Conservation (phyloP, 2,888 invertebrate genomes). For the Andrena minutula region DNA sequence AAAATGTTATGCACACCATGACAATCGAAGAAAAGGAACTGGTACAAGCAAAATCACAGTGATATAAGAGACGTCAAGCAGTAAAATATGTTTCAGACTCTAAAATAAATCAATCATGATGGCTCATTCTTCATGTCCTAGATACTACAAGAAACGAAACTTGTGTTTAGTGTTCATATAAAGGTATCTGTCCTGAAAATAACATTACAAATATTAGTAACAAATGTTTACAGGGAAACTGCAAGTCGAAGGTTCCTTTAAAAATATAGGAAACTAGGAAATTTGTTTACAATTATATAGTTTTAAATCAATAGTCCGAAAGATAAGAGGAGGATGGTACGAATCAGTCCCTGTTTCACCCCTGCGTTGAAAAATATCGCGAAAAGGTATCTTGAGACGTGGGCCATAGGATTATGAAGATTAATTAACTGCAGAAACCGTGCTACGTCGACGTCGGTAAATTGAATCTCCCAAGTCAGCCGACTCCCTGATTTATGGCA, state of each 20-base stretch:
- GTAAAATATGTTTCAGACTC: too few relatives aligned
- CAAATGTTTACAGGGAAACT: too few relatives aligned
- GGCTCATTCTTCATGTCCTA: background rate
- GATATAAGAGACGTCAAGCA: too few relatives aligned
- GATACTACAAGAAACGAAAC: background rate
- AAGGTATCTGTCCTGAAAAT: too few relatives aligned
- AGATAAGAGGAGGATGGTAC: background rate
- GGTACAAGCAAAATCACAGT: too few relatives aligned
- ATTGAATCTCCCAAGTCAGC: slow-evolving; percentile 75
- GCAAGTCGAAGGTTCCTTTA: too few relatives aligned
- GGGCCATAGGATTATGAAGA: slow-evolving; percentile 79
- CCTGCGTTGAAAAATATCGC: slow-evolving; percentile 21
- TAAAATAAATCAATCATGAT: too few relatives aligned
- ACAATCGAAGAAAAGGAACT: too few relatives aligned
- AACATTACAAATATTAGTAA: too few relatives aligned
- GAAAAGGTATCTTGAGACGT: slow-evolving; percentile 49
- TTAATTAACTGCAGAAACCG: slow-evolving; percentile 80
- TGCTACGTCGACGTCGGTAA: slow-evolving; percentile 76
- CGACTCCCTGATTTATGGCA: slow-evolving; percentile 77
- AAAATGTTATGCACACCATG: too few relatives aligned
- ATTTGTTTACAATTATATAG: background rate
- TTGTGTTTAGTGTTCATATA: too few relatives aligned
- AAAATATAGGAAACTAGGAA: too few relatives aligned
- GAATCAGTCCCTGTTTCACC: slow-evolving; percentile 33
- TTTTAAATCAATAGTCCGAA: background rate